Base-by-base conservation (phyloP, 1,140 invertebrate species). In the Tetramorium alpestre region DNA sequence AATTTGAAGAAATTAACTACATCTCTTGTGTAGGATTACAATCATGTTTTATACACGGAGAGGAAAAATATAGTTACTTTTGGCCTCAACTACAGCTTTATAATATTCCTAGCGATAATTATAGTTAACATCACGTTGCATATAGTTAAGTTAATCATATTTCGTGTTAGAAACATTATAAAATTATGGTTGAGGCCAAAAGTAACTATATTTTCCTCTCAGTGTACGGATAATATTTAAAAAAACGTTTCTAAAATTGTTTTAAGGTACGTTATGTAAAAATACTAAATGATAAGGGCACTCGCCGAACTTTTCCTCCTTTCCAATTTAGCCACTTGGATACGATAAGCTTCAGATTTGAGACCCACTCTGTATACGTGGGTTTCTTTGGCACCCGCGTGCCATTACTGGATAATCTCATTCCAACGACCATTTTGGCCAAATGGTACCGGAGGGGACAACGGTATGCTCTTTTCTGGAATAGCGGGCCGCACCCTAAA, bases 321-420 rank as follows among this genome's bases (percentile, higher is more conserved):
- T 56, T 54, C 13, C 11, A 64, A 64, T 22, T 69, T 64, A 44
- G 58, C 41, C 25, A 47, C 58, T 81, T 64, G 38, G 22, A 41
- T 54, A 44, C 22, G 77, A 67, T 70, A 44, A 81, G 64, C 28
- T 22, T 41, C 49, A 56, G 78, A 69, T 70, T 58, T 28, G 33
- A 81, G 64, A 69, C 25, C 64, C 47, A 44, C n/a, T 54, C 33
- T 13, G 28, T 25, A 41, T 67, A 54, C 44, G 22, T 51, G 41
- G 22, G 49, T 56, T 56, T 51, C 64, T 81, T 70, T 70, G 22
- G n/a, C 47, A 65, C 47, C 13, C 41, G 58, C 33, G 13, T 33
- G 33, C 62, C 77, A 69, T 81, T 69, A 67, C 77, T 56, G 81
- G 82, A 89, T 89, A 89, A 89, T 89, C 88, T 81, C 62, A 54